Base-by-base conservation (phyloP, 1,140 invertebrate species). In the Tribolium madens region DNA sequence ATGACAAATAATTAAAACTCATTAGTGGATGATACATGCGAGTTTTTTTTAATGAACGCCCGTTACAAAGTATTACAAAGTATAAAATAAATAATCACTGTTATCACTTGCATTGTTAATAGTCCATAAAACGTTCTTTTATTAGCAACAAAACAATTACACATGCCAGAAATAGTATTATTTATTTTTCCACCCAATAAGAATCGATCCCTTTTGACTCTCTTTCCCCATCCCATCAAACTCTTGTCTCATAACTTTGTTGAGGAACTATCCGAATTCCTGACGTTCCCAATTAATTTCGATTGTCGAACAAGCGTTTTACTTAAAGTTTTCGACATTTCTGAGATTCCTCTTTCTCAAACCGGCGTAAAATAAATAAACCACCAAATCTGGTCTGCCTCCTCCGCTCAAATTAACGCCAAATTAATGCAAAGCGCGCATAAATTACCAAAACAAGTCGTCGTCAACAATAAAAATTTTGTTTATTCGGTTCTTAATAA, bases 281-380 rank as follows among this genome's bases (percentile, higher is more conserved):
- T 64, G 57, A 14, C 57, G 57, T 64, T 64, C 57, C 57, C 14
- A 64, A 64, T 64, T 64, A 64, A 64, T 64, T 64, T 64, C 57
- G 57, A 64, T 14, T 26, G 57, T 64, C 57, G 26, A 64, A 64
- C 57, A 33, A 4, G 6, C 57, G 13, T 33, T 64, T 64, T 33
- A 64, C 57, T 64, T 64, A 64, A 64, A 64, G 26, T 64, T 64
- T 64, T 33, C 57, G 12, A 10, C 57, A 64, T 64, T 64, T 18
- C 57, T 33, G 26, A 33, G 13, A 64, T 64, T 64, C 57, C 21
- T 64, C 0, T 12, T 10, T 36, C 36, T 6, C 9, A n/a, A 42
- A 1, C 36, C n/a, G 9, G 36, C 7, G 5, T 5, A 36, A 36
- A 1, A 36, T 36, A 36, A 36, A 36, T 7, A 42, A 42, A 42